phyloP scores from a whole-genome alignment of 2,797 vertebrate genomes.

The Margarornis squamiger region DNA sequence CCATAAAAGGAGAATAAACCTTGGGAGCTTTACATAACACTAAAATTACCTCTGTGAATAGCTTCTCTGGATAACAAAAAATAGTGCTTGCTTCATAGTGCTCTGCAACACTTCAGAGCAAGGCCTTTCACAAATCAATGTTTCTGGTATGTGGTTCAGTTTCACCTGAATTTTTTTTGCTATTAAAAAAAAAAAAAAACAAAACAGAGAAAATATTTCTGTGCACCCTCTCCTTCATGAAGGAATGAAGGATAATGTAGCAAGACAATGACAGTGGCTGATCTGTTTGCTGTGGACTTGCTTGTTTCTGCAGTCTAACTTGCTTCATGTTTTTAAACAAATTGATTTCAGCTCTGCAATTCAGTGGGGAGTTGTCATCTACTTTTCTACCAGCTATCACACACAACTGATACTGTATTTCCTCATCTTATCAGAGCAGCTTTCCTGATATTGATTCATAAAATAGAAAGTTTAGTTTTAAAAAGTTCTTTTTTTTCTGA shows the following conservation, averaged over 20 bases:
- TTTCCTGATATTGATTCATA: not conserved
- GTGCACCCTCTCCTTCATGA: not conserved
- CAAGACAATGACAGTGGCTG: not conserved
- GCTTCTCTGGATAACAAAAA: not conserved
- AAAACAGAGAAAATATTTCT: not conserved
- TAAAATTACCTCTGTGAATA: not conserved
- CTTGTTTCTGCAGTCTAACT: conserved; percentile 38
- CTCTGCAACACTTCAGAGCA: not conserved
- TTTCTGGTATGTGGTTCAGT: not conserved
- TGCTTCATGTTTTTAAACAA: not conserved
- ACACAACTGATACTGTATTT: not conserved
- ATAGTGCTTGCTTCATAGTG: not conserved
- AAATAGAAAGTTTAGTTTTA: not conserved
- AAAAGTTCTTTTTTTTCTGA: not conserved
- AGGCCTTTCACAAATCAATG: not conserved
- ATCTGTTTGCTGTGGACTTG: conserved; percentile 9
- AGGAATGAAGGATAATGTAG: not conserved
- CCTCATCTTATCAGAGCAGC: not conserved
- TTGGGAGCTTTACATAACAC: not conserved
- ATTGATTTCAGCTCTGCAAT: not conserved
- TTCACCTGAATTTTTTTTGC: not conserved
- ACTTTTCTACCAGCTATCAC: not conserved
- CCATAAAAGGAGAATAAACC: not conserved
- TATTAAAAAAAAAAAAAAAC: not conserved
- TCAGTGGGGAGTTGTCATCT: not conserved